Evolutionary conservation across 2,888 invertebrate genomes (phyloP), one percentile per base, ranked within the genome.

Genomic region (Spatulosminthurus flaviceps): DNA sequence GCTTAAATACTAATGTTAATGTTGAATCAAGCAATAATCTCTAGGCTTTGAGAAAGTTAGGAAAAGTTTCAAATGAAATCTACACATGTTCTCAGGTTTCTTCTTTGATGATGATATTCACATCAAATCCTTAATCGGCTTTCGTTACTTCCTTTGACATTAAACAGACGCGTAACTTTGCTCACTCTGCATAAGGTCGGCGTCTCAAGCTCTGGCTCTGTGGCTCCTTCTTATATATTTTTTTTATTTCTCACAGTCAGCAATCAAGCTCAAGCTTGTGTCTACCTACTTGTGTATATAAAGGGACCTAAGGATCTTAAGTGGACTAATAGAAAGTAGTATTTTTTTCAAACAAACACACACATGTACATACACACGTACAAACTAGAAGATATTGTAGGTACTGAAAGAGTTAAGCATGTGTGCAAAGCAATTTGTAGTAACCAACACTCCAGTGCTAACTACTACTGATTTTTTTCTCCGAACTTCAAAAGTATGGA

Each of bases 51-150:
- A 43, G 43, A 71, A 71, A 71, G 71, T 71, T 71, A 43, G 71
- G 7, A 71, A 73, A 73, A 73, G 73, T 73, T 73, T 73, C 60
- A 60, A 51, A 73, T 73, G 73, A 71, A 71, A 34, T 13, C 1
- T 71, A 43, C 43, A 43, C 34, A 28, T 60, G 74, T 74, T 43
- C 67, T 76, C 76, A 76, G 41, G 43, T 43, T 75, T 66, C 69
- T 76, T 41, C 76, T 67, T 76, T 76, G 76, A 76, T 76, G 76
- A 76, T 76, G 76, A 67, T 76, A 76, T 76, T 41, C 76, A 76
- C 76, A 67, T 75, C 21, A 64, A 51, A 21, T 41, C 51, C 43
- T 43, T 76, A 76, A 67, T 76, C 76, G 67, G 67, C 67, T 76
- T 76, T 22, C 64, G 64, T 64, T 34, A 24, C 61, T 74, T 29